Evolutionary conservation across 2,888 invertebrate species (phyloP), one percentile per base, ranked within the genome.

Genomic region (Agrochola lota): DNA sequence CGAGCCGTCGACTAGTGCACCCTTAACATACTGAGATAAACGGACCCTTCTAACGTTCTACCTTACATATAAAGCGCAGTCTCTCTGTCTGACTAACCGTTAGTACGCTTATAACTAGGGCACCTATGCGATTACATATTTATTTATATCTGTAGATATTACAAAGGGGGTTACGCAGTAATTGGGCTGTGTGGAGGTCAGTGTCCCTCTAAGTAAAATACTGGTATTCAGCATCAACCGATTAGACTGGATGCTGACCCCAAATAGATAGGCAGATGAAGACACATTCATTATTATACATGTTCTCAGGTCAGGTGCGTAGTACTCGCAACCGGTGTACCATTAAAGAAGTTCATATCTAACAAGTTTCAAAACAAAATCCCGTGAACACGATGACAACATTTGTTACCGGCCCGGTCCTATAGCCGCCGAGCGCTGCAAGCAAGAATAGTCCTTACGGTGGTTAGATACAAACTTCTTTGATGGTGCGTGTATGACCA

Each of bases 21-120:
- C 35, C 35, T 64, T 40, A 71, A n/a, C 5, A n/a, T 55, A 43
- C 7, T 5, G 7, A 49, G 59, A 74, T 59, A 67, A 75, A 60
- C 43, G 49, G 67, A 43, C 17, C 12, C 4, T 35, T n/a, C 0
- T n/a, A 67, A 35, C 12, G 6, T 20, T 12, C 23, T 8, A 17
- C n/a, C 7, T 17, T 23, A 17, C 23, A 15, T 30, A 23, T 11
- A 69, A 23, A 52, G 23, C 1, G 49, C 67, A 52, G 30, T 35
- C 43, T 40, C 3, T 40, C 20, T 70, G 12, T 26, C 11, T n/a
- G 12, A 26, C 12, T 60, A 30, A 59, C 17, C 15, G 2, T 60
- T 60, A 60, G 30, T 30, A 30, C 59, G 40, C n/a, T 30, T 71
- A 46, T 20, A n/a, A 59, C 15, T n/a, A 71, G n/a, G 59, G 5